Base-by-base conservation (phyloP, 2,113 vertebrate genomes). In the Chascanopsetta lugubris region DNA sequence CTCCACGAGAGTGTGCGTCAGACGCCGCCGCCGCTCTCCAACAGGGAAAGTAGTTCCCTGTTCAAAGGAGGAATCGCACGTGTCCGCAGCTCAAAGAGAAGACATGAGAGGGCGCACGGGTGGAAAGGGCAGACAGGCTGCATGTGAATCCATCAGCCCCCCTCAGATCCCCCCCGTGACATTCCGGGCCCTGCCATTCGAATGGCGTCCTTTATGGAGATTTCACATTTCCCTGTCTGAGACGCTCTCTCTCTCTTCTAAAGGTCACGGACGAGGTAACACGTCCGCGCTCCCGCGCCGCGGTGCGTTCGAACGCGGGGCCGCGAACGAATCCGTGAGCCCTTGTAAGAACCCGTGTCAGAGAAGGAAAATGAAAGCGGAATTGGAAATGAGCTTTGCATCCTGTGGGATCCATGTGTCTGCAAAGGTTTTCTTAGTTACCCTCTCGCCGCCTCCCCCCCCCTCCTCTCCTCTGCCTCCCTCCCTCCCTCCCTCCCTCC, bases 261-360 rank as follows among this genome's bases (percentile, higher is more conserved):
- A 87, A 89, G 85, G 87, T 89, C 87, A 84, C 8, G 43, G 78
- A 76, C 76, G 67, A 69, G 72, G 69, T 77, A 79, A 67, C 69
- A 54, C 54, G 43, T 61, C 1, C 1, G 18, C 12, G 38, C 17
- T 74, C 77, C 75, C 72, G 60, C 64, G 64, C 66, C 24, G 58
- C 62, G 51, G 77, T 51, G 66, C 74, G 70, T 72, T 85, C 78
- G n/a, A 68, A 74, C 75, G 74, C 74, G 61, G 69, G 46, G 42
- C 24, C 8, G 42, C 56, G 88, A 79, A 86, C 77, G 32, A 82
- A 85, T 74, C 61, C 38, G 62, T 74, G 69, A 68, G 63, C 57
- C 77, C 61, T 69, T 70, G 60, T 82, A 69, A 71, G 72, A 84
- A 83, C 66, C 55, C 81, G 72, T 63, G 81, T 87, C 67, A 70